These are phyloP conservation scores for Papilio aristodemus DNA, from an alignment of 1,140 invertebrate species.

Conservation along the genomic window DNA sequence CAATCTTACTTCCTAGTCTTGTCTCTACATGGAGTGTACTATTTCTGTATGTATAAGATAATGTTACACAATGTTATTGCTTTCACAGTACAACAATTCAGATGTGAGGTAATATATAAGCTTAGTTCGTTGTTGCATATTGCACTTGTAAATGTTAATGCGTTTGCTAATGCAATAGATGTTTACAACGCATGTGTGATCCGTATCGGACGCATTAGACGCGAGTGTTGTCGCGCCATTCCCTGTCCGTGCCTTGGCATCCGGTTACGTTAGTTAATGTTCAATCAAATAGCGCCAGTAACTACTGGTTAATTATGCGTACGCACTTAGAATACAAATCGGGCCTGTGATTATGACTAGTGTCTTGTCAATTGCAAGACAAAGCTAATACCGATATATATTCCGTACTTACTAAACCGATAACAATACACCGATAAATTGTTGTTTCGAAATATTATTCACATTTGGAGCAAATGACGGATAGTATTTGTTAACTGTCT, in stretches of 20 bases:
- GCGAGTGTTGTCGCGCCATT: constrained; percentile 51
- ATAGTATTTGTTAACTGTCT: too few relatives aligned
- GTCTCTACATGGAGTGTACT: too few relatives aligned
- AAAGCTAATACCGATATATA: constrained; percentile 12
- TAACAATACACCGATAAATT: not conserved
- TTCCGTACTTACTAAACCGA: not conserved
- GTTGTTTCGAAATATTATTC: too few relatives aligned
- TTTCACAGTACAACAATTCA: too few relatives aligned
- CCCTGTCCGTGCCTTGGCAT: constrained; percentile 62
- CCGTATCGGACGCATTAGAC: constrained; percentile 39
- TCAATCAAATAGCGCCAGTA: constrained; percentile 64
- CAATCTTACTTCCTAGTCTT: too few relatives aligned
- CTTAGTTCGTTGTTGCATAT: not conserved
- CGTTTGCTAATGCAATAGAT: constrained; percentile 23
- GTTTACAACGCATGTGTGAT: constrained; percentile 6
- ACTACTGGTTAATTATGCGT: constrained; percentile 65
- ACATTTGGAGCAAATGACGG: too few relatives aligned
- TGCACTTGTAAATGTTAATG: not conserved
- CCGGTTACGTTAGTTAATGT: constrained; percentile 67
- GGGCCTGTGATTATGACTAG: constrained; percentile 22
- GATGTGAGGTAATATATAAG: too few relatives aligned
- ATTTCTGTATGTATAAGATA: too few relatives aligned
- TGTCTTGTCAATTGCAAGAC: constrained; percentile 33
- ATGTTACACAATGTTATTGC: too few relatives aligned
- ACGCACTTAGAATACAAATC: constrained; percentile 65